A percentile compares a stretch with the other conserved stretches of the same genome.
Evolutionary conservation across 2,797 vertebrate species (phyloP).

Genomic region (Ciconia nigra): DNA sequence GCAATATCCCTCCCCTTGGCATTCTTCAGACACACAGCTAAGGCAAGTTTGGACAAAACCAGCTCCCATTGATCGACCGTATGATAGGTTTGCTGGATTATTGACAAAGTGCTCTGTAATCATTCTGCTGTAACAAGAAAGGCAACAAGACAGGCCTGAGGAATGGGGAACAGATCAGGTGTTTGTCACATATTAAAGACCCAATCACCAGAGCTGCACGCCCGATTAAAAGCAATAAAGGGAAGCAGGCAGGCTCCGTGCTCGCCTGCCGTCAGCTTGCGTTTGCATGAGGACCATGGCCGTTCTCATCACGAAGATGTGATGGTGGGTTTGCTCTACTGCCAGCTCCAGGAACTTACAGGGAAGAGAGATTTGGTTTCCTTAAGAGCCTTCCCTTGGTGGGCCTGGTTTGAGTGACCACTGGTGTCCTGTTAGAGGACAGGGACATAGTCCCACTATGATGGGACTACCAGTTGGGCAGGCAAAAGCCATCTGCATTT

Average conservation of each 20-base stretch:
- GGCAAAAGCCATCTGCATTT: not conserved
- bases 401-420: not conserved
- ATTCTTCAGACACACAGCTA: not conserved
- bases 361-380: not conserved
- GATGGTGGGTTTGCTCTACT: not conserved
- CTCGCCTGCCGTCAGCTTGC: not conserved
- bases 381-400: not conserved
- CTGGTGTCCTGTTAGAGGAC: not conserved
- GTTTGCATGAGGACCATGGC: not conserved
- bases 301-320: not conserved
- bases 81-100: slow-evolving; percentile 12
- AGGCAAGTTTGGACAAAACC: not conserved
- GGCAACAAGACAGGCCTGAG: slow-evolving; percentile 28
- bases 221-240: slow-evolving; percentile 25
- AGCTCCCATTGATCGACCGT: not conserved
- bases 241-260: not conserved
- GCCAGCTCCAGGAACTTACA: not conserved
- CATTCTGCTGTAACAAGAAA: slow-evolving; percentile 29
- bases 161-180: slow-evolving; percentile 6
- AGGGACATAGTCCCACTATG: not conserved
- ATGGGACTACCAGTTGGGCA: not conserved
- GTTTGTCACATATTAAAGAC: slow-evolving; percentile 47
- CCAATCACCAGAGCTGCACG: not conserved
- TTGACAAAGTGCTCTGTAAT: slow-evolving; percentile 42
- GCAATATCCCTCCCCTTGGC: not conserved